phyloP scores from a whole-genome alignment of 2,888 invertebrate genomes.

The Acleris literana region DNA sequence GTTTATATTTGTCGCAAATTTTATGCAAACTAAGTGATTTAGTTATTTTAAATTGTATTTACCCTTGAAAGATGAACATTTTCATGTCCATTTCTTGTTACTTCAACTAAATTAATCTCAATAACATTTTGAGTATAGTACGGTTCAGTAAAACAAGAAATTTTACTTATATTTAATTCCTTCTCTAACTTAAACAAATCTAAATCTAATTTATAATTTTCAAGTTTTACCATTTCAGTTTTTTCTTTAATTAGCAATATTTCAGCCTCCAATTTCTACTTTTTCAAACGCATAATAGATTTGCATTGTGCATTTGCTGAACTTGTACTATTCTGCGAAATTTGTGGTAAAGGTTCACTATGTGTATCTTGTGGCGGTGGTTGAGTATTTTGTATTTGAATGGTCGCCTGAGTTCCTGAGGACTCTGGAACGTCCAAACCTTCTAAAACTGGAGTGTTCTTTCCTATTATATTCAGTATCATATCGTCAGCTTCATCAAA shows the following conservation, averaged over 20 bases:
- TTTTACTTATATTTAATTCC: conserved; percentile 2
- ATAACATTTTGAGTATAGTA: not conserved
- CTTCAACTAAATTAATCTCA: not conserved
- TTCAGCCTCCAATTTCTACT: conserved; percentile 2
- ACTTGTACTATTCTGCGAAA: conserved; percentile 1
- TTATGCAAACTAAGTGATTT: not conserved
- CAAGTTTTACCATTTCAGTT: not conserved
- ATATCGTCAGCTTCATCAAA: conserved; percentile 4
- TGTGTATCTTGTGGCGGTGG: not conserved
- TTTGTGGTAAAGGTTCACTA: not conserved
- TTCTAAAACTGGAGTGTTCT: conserved; percentile 6
- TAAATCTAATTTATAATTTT: not conserved
- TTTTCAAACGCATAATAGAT: conserved; percentile 1
- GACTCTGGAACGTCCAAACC: conserved; percentile 7
- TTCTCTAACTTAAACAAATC: conserved; percentile 10
- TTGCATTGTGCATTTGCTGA: not conserved
- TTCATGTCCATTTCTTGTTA: not conserved
- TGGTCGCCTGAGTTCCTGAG: conserved; percentile 10
- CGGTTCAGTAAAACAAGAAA: conserved; percentile 1
- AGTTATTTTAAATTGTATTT: not conserved
- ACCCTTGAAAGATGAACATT: not conserved
- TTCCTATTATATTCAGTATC: conserved; percentile 9
- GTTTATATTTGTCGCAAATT: too few species aligned
- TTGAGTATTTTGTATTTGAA: not conserved
- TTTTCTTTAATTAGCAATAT: not conserved